Percentiles rank a stretch among this genome's conserved stretches.
These are phyloP conservation scores for Tichodroma muraria DNA, from an alignment of 2,113 vertebrate species.

Conservation along the genomic window DNA sequence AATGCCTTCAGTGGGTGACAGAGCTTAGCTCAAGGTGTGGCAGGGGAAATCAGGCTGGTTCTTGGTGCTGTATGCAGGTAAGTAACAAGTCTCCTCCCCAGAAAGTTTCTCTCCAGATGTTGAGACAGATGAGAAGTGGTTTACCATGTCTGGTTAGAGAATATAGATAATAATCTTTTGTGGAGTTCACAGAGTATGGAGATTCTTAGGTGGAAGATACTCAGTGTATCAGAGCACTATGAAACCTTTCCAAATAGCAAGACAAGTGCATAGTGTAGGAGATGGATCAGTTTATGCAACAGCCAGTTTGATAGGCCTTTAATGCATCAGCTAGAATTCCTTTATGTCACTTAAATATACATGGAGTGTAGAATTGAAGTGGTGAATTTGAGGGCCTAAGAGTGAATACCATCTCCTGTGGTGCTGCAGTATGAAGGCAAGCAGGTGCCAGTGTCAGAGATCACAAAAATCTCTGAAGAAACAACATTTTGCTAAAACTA, in stretches of 20 bases:
- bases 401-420: no score
- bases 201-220: neutral
- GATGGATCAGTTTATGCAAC: neutral
- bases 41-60: neutral
- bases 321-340: neutral
- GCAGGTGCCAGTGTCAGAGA: neutral
- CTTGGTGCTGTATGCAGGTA: neutral
- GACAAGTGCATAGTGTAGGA: neutral
- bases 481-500: neutral
- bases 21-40: neutral
- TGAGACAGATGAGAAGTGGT: neutral
- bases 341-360: accelerated
- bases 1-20: neutral
- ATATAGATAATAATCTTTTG: neutral
- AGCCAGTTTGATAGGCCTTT: neutral
- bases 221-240: no score
- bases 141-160: neutral
- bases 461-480: neutral
- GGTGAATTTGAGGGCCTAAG: neutral
- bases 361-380: neutral
- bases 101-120: neutral
- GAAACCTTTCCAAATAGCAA: neutral
- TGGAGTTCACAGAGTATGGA: neutral
- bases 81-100: neutral
- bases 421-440: neutral